Evolutionary conservation across 2,888 invertebrate species (phyloP), one percentile per base, ranked within the genome.

Genomic region (Protonemura montana): DNA sequence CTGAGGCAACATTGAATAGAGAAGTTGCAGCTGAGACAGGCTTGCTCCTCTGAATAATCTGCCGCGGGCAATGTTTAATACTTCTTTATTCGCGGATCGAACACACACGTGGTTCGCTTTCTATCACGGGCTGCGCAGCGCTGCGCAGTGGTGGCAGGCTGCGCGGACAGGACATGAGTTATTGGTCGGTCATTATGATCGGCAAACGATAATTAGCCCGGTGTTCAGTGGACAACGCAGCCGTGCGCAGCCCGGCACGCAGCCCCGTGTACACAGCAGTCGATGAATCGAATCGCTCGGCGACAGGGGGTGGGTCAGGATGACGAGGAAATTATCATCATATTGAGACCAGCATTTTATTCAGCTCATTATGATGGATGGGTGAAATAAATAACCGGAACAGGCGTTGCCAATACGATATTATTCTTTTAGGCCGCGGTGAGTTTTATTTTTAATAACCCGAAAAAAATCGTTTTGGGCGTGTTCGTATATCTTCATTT

Each of bases 301-400:
- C 81, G 59, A 59, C 59, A 59, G 59, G 59, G 59, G 59, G 59
- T 59, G 3, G 59, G 59, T 21, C 59, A 13, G 1, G 81, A 30
- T 81, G 81, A 78, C 81, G 28, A 30, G 81, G 3, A 81, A 81
- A 81, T 81, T 81, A 81, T 81, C 81, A 81, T 29, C 30, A n/a
- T 5, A 29, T 81, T n/a, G 16, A n/a, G 81, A 81, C 7, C 28
- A 25, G 28, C 28, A n/a, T 78, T 78, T 78, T 78, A 28, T 78
- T 81, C 81, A 29, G 30, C 59, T 59, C 59, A 21, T 30, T 30
- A 81, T 81, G 81, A 81, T 81, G 81, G 81, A 30, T 28, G 26
- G 30, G n/a, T 78, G 10, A 28, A 78, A 81, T n/a, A 81, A 81
- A 81, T 30, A 81, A 81, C 81, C 81, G 81, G 81, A 81, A 81